These are phyloP conservation scores for Magallana ariakensis DNA, from an alignment of 1,140 invertebrate species.

Conservation along the genomic window DNA sequence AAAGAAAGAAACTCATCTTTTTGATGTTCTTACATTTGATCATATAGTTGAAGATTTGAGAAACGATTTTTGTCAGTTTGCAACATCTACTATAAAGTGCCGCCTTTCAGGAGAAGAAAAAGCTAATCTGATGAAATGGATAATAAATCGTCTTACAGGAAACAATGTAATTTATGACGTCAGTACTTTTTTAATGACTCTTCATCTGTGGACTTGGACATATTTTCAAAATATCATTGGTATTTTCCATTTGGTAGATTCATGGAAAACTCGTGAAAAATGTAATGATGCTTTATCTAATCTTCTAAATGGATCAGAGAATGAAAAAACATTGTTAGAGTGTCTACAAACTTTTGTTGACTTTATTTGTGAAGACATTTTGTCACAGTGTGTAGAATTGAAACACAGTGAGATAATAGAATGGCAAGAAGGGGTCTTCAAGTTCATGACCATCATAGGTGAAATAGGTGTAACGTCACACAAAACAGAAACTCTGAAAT, in stretches of 20 bases:
- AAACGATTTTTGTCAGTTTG: background rate
- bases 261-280: background rate
- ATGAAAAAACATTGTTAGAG: slow-evolving; percentile 34
- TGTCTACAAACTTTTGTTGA: slow-evolving; percentile 28
- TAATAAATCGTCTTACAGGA: background rate
- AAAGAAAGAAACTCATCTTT: background rate
- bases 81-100: background rate
- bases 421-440: slow-evolving; percentile 4
- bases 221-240: background rate
- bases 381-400: background rate
- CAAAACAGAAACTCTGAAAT: slow-evolving; percentile 9
- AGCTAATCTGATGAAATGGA: background rate
- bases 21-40: background rate
- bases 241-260: background rate
- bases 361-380: slow-evolving; percentile 5
- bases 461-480: background rate
- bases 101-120: background rate
- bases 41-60: background rate
- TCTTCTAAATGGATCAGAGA: background rate
- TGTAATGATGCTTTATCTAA: background rate
- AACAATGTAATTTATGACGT: background rate
- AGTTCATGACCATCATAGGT: slow-evolving; percentile 26
- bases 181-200: background rate
- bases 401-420: background rate
- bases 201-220: background rate